Evolutionary conservation across 2,888 invertebrate genomes (phyloP), one percentile per base, ranked within the genome.

Genomic region (Schizotus pectinicornis): DNA sequence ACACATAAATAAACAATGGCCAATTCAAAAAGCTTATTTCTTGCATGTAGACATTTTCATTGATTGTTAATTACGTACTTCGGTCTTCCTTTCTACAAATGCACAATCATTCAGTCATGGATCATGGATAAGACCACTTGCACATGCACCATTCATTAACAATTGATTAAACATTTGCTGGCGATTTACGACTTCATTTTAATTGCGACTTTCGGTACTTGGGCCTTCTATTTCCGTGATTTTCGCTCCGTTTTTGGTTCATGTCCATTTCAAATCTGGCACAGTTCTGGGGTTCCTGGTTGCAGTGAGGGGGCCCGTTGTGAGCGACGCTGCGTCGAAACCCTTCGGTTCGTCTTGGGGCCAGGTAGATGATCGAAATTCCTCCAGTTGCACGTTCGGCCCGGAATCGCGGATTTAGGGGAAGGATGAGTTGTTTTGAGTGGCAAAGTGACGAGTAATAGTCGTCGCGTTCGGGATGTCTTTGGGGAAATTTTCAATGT

Each of bases 401-500:
- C 5, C 22, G 5, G 22, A 22, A 22, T 22, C 5, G 5, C 22
- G 22, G 22, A 22, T 36, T 35, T 38, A 30, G 30, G 38, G 38
- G 7, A 22, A 37, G 38, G 39, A 45, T 45, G 37, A 49, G 38
- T 37, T 42, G 32, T 3, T 34, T n/a, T 34, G 36, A 3, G 9
- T 13, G 32, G 22, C 9, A n/a, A n/a, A 22, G 35, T 36, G 14
- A 12, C 12, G 45, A 34, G 35, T 12, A 22, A 42, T 13, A 12
- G 22, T 43, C 12, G 38, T 46, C 32, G 48, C 34, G 45, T 7
- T 50, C 46, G 42, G 37, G 14, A n/a, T 36, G 48, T 47, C n/a
- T 49, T 30, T 34, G 51, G 11, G 30, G 50, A 36, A 43, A 35
- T 41, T 57, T 34, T 35, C 11, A 37, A 33, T 31, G 48, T 8